These are phyloP conservation scores for Meloidogyne hapla DNA, from an alignment of 1,140 invertebrate genomes.

Conservation along the genomic window DNA sequence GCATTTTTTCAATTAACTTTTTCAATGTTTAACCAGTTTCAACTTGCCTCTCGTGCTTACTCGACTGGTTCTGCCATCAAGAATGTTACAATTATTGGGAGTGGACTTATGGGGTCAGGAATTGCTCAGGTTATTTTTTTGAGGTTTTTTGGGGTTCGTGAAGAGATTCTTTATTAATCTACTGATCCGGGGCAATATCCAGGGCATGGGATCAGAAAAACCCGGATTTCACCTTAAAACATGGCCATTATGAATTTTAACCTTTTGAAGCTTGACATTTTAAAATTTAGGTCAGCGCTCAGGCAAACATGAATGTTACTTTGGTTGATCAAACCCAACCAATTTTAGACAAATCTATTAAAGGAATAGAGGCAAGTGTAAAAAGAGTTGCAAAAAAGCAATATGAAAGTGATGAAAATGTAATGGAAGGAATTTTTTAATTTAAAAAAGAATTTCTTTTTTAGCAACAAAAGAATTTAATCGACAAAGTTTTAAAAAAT, in stretches of 20 bases:
- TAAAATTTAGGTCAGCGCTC: conserved; percentile 31
- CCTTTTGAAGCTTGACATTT: background rate
- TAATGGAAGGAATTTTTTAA: conserved; percentile 34
- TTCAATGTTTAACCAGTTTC: conserved; percentile 5
- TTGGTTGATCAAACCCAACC: conserved; percentile 75
- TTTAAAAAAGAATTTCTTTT: conserved; percentile 7
- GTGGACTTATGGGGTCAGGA: conserved; percentile 81
- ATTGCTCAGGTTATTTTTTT: conserved; percentile 78
- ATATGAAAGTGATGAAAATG: conserved; percentile 70
- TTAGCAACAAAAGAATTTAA: conserved; percentile 41
- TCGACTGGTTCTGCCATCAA: conserved; percentile 68
- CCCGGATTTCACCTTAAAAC: no score
- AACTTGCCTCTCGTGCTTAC: conserved; percentile 13
- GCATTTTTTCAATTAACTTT: no score
- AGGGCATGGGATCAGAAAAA: no score
- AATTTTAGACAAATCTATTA: conserved; percentile 73
- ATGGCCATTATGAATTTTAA: no score
- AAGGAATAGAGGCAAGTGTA: conserved; percentile 73
- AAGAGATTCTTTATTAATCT: background rate
- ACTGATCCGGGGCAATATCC: no score
- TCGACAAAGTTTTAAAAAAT: conserved; percentile 70
- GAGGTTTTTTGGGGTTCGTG: background rate
- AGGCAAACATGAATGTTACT: conserved; percentile 38
- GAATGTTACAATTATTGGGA: conserved; percentile 80
- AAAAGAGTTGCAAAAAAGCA: conserved; percentile 77